These are phyloP conservation scores for Entomobrya multifasciata DNA, from an alignment of 2,888 invertebrate species.

Conservation along the genomic window DNA sequence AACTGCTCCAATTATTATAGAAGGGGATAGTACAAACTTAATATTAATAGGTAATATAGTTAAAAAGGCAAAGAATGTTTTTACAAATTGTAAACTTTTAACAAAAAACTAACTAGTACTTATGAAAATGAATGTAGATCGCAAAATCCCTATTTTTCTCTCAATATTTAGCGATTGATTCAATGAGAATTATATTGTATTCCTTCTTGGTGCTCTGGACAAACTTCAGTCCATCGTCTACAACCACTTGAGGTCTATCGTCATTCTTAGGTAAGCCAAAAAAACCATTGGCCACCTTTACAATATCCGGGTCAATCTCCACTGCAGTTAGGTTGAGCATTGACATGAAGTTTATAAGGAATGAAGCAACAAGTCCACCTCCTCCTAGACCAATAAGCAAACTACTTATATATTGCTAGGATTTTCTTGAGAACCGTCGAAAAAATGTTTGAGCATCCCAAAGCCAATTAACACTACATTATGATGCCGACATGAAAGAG, in stretches of 20 bases:
- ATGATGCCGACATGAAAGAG: constrained; percentile 92
- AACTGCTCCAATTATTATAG: too few species aligned
- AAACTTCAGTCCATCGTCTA: constrained; percentile 91
- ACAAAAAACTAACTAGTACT: too few species aligned
- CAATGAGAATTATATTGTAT: constrained; percentile 89
- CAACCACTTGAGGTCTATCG: constrained; percentile 86
- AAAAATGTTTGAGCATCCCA: constrained; percentile 76
- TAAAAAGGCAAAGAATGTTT: too few species aligned
- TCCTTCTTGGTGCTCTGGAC: constrained; percentile 83
- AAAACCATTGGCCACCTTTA: constrained; percentile 89
- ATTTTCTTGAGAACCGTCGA: constrained; percentile 62
- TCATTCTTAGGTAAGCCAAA: constrained; percentile 87
- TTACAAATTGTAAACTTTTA: too few species aligned
- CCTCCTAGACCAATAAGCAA: constrained; percentile 95
- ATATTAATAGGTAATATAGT: too few species aligned
- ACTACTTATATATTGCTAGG: constrained; percentile 80
- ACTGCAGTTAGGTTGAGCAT: constrained; percentile 87
- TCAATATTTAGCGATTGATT: too few species aligned
- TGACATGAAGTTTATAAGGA: constrained; percentile 88
- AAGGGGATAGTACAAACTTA: too few species aligned
- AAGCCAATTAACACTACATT: constrained; percentile 87
- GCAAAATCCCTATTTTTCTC: too few species aligned
- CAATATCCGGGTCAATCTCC: constrained; percentile 93
- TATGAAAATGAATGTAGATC: too few species aligned
- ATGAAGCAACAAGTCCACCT: constrained; percentile 93